phyloP scores from a whole-genome alignment of 2,888 invertebrate genomes.

The Exocentrus adspersus region DNA sequence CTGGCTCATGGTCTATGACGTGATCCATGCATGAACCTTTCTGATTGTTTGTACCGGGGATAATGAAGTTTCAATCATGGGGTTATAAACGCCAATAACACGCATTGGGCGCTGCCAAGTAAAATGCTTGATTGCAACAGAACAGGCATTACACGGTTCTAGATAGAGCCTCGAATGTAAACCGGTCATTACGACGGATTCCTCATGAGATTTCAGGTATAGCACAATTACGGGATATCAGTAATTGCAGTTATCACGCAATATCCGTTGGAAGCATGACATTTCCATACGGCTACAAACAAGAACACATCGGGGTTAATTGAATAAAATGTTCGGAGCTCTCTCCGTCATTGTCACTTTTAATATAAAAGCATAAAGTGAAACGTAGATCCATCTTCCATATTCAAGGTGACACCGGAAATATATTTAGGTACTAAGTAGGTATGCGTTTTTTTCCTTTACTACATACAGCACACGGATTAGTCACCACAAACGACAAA shows the following conservation, averaged over 20 bases:
- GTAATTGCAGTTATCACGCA: conserved; percentile 35
- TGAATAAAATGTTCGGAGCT: neutral
- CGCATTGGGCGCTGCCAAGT: neutral
- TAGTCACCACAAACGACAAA: too few species aligned
- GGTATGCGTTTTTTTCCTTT: too few species aligned
- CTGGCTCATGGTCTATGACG: too few species aligned
- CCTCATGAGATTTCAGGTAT: conserved; percentile 37
- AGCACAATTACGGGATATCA: conserved; percentile 39
- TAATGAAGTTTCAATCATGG: neutral
- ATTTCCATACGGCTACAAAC: conserved; percentile 1
- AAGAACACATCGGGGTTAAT: neutral
- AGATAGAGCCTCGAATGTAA: neutral
- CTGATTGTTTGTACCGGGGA: neutral
- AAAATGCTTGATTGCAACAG: neutral
- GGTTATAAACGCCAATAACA: neutral
- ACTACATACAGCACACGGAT: too few species aligned
- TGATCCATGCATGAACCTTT: too few species aligned
- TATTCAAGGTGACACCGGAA: neutral
- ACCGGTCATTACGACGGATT: conserved; percentile 1
- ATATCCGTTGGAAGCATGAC: neutral
- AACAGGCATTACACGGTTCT: conserved; percentile 7
- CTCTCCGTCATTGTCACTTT: neutral
- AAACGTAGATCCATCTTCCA: neutral
- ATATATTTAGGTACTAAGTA: too few species aligned
- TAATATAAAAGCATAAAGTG: neutral